Percentiles rank a stretch among this genome's conserved stretches.
Evolutionary conservation across 2,113 vertebrate genomes (phyloP).

Genomic region (Smithornis capensis): DNA sequence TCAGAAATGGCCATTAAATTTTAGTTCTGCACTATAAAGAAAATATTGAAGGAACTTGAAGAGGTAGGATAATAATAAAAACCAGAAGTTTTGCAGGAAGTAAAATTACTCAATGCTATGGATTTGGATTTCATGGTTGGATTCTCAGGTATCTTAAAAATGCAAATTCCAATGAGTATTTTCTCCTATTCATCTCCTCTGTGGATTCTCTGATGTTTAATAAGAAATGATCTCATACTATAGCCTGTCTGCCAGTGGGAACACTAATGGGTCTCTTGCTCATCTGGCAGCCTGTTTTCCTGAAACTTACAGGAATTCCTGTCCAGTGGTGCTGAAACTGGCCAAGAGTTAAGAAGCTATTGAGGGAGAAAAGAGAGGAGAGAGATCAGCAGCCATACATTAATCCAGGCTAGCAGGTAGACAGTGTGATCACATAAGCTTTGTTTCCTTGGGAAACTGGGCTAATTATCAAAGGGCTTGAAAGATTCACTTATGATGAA

Average conservation of each 20-base stretch:
- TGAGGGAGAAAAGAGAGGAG: background rate
- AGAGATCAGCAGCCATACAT: background rate
- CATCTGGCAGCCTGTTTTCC: background rate
- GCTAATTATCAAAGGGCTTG: constrained; percentile 21
- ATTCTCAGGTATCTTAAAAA: constrained; percentile 32
- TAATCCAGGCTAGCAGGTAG: background rate
- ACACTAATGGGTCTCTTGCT: background rate
- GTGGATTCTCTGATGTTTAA: constrained; percentile 27
- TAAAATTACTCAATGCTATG: background rate
- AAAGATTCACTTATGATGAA: constrained; percentile 2
- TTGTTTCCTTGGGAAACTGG: background rate
- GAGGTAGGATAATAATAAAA: constrained; percentile 4
- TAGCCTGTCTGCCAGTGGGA: background rate
- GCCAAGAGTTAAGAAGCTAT: background rate
- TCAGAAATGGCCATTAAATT: background rate
- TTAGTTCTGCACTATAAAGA: background rate
- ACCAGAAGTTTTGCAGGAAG: background rate
- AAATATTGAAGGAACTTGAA: constrained; percentile 15
- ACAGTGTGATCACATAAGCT: background rate
- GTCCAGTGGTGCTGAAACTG: background rate
- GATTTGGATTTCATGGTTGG: constrained; percentile 24
- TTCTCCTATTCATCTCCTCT: background rate
- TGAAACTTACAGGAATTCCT: constrained; percentile 8
- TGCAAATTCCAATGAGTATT: background rate
- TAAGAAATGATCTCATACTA: constrained; percentile 1